These are phyloP conservation scores for Piscicola geometra DNA, from an alignment of 2,888 invertebrate genomes.

Conservation along the genomic window DNA sequence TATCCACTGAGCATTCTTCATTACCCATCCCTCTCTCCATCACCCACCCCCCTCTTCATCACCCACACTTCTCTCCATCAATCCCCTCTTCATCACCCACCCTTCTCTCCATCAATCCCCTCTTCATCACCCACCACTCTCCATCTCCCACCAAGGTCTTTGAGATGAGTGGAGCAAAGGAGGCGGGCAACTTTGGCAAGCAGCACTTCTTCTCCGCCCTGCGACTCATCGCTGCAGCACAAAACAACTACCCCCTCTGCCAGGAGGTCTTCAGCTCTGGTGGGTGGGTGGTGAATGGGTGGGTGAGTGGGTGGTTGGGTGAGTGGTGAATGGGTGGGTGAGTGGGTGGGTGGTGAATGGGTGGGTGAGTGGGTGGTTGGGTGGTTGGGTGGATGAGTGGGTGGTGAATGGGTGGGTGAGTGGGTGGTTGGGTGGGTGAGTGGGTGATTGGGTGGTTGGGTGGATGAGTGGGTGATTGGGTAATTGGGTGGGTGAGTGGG, in stretches of 20 bases:
- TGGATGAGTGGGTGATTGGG: no score
- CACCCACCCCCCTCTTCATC: neutral
- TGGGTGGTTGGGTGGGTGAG: no score
- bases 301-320: neutral
- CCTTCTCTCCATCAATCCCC: neutral
- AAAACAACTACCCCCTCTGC: slow-evolving; percentile 53
- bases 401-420: no score
- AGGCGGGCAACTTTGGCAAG: slow-evolving; percentile 56
- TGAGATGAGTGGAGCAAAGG: slow-evolving; percentile 56
- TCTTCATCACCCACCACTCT: neutral
- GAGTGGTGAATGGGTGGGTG: no score
- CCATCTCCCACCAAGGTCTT: slow-evolving; percentile 48
- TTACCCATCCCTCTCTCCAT: no score
- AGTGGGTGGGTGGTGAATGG: no score
- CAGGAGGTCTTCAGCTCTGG: slow-evolving; percentile 53
- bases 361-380: no score
- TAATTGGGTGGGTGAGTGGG: no score
- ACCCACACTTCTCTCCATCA: neutral
- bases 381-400: no score
- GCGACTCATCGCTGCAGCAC: slow-evolving; percentile 56
- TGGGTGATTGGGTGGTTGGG: no score
- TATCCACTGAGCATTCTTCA: no score
- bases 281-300: slow-evolving; percentile 39
- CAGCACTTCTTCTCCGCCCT: slow-evolving; percentile 58
- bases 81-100: neutral